Conservation (phyloP, 2,888 invertebrate species). For the Thecocarcelia acutangulata region DNA sequence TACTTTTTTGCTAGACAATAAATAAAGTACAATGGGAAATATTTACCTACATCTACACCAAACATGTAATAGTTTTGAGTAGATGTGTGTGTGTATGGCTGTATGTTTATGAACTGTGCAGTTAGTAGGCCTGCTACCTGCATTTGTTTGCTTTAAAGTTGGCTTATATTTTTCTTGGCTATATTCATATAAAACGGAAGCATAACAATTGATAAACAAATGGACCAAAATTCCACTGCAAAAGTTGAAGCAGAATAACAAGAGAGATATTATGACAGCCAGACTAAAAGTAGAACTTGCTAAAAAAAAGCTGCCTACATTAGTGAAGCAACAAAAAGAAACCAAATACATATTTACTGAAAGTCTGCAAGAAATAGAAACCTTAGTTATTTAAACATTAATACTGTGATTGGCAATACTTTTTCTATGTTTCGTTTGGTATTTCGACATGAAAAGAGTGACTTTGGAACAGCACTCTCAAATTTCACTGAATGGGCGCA, state of each 20-base stretch:
- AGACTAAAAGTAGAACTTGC: background rate
- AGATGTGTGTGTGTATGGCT: no score
- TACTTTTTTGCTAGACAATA: slow-evolving; percentile 6
- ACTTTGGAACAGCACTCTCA: no score
- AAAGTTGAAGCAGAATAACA: background rate
- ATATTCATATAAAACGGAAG: slow-evolving; percentile 3
- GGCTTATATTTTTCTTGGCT: background rate
- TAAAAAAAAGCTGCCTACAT: background rate
- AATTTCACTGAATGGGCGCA: no score
- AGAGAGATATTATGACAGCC: slow-evolving; percentile 28
- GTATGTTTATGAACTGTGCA: background rate
- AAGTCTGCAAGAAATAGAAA: no score
- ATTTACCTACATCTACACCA: slow-evolving; percentile 9
- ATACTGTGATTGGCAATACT: no score
- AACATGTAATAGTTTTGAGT: background rate
- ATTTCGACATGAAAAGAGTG: no score
- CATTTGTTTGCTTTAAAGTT: slow-evolving; percentile 21
- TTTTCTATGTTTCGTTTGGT: no score
- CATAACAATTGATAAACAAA: slow-evolving; percentile 4
- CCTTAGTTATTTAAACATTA: no score
- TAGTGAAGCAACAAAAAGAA: no score
- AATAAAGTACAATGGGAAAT: slow-evolving; percentile 19
- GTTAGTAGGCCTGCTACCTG: slow-evolving; percentile 44
- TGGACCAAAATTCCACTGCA: background rate
- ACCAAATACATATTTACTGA: no score